Conservation (phyloP, 2,797 vertebrate genomes). For the Cirrhinus mrigala region DNA sequence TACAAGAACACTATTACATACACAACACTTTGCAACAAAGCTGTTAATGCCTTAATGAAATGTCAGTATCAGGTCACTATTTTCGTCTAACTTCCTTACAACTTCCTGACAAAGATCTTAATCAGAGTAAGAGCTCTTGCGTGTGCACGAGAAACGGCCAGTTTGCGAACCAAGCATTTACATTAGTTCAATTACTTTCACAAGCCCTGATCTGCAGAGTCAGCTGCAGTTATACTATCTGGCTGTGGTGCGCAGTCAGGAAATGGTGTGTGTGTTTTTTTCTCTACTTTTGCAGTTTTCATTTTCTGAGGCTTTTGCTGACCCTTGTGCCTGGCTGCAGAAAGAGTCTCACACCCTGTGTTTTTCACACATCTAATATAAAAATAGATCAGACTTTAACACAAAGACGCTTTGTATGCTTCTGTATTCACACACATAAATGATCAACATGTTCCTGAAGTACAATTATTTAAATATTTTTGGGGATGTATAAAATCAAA, state of each 20-base stretch:
- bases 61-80: not conserved
- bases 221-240: slow-evolving; percentile 49
- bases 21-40: not conserved
- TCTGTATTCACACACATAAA: not conserved
- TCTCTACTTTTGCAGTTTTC: slow-evolving; percentile 36
- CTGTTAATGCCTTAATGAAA: not conserved
- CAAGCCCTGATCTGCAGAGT: slow-evolving; percentile 37
- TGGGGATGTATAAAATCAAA: not conserved
- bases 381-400: not conserved
- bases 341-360: not conserved
- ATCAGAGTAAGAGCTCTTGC: slow-evolving; percentile 57
- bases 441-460: not conserved
- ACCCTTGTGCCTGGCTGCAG: not conserved
- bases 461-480: not conserved
- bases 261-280: slow-evolving; percentile 52
- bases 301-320: slow-evolving; percentile 13
- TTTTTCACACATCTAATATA: not conserved
- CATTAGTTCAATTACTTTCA: slow-evolving; percentile 51
- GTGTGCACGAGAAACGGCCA: slow-evolving; percentile 27
- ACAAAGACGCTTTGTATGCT: not conserved
- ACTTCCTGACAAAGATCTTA: slow-evolving; percentile 19
- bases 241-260: slow-evolving; percentile 54
- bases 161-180: slow-evolving; percentile 53
- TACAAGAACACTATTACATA: not conserved
- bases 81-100: slow-evolving; percentile 4